Evolutionary conservation across 2,888 invertebrate species (phyloP).

Genomic region (Cetonia aurata): DNA sequence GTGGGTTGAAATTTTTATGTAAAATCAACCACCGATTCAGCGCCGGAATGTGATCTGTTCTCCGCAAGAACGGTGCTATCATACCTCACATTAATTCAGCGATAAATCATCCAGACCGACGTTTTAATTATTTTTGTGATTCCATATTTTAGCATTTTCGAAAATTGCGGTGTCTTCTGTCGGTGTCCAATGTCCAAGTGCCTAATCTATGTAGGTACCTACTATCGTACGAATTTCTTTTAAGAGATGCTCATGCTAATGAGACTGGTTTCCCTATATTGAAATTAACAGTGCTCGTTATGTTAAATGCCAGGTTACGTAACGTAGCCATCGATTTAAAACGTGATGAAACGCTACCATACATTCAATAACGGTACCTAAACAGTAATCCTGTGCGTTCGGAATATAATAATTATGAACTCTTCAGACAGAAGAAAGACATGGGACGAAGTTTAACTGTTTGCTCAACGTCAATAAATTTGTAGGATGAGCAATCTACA

Average conservation of each 20-base stretch:
- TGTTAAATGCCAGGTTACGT: constrained; percentile 10
- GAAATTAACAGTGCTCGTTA: constrained; percentile 30
- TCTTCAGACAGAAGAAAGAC: neutral
- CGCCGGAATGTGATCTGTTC: constrained; percentile 20
- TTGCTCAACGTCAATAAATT: too few species aligned
- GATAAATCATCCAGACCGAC: constrained; percentile 24
- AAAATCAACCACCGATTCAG: constrained; percentile 11
- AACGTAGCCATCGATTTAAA: neutral
- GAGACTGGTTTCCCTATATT: constrained; percentile 21
- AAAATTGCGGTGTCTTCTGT: constrained; percentile 11
- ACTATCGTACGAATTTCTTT: constrained; percentile 18
- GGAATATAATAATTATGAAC: neutral
- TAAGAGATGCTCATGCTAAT: constrained; percentile 12
- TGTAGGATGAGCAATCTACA: too few species aligned
- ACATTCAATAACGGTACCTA: constrained; percentile 1
- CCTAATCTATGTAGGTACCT: constrained; percentile 12
- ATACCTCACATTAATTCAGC: constrained; percentile 16
- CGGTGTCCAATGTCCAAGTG: neutral
- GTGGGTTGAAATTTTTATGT: constrained; percentile 23
- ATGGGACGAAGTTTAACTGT: too few species aligned
- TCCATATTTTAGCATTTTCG: constrained; percentile 13
- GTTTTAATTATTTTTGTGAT: constrained; percentile 22
- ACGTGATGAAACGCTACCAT: constrained; percentile 6
- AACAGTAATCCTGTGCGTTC: neutral
- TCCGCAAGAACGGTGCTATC: constrained; percentile 1